Base-by-base conservation (phyloP, 1,140 invertebrate species). In the Drosophila ercepeae region DNA sequence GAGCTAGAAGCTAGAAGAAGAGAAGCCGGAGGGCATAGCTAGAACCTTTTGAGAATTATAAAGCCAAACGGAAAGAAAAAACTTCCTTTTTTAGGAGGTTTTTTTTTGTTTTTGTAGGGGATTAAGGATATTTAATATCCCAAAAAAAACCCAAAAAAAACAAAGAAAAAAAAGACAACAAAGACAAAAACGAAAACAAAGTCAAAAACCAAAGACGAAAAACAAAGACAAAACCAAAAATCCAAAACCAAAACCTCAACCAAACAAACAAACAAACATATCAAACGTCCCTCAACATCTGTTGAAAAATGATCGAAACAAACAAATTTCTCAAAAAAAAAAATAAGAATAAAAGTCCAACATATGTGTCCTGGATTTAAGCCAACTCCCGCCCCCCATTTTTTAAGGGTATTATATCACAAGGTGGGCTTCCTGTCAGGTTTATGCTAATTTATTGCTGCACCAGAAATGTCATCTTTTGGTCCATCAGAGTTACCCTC, bases 281-380 rank as follows among this genome's bases (percentile, higher is more conserved):
- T 61, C 49, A 72, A 61, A 72, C 44, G 34, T 52, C 42, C 48
- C 44, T 46, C 29, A 73, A 73, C 70, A 73, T 73, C 68, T 73
- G 68, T 63, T 72, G 34, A 19, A 63, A 73, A 73, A 45, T 53
- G 67, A 46, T 23, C 13, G 21, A 50, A 50, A 9, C 11, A 19
- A 29, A 45, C 78, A 46, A 57, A 27, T 8, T 39, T 39, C 13
- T n/a, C 1, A 14, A 54, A 59, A n/a, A n/a, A n/a, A n/a, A n/a
- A n/a, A n/a, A n/a, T n/a, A n/a, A n/a, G n/a, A n/a, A 32, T 46
- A 39, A 55, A 41, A 52, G 57, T 48, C 41, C 73, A 75, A 55
- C 76, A 79, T 74, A 81, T 79, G 76, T 55, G 76, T 34, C 53
- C 21, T 23, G 21, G 32, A 14, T 19, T 42, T 11, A 16, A 18